Base-by-base conservation (phyloP, 2,113 vertebrate genomes). In the Vimba vimba region DNA sequence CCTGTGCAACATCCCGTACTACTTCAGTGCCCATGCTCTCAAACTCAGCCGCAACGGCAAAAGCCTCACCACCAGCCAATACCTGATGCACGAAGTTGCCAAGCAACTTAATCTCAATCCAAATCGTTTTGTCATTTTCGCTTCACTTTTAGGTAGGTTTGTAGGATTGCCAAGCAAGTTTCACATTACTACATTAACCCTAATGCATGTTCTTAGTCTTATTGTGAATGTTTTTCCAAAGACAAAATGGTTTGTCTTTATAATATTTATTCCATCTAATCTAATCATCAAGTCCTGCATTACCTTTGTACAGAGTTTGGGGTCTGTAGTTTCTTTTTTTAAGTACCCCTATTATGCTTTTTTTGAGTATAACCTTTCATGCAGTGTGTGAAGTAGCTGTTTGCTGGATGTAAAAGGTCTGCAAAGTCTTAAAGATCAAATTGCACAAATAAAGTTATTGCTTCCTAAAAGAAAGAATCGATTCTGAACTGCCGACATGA, bases 1-100 rank as follows among this genome's bases (percentile, higher is more conserved):
- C 9, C 94, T 98, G 93, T 97, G 96, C 94, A 98, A 97, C 95
- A 96, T 98, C 94, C 97, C 96, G 7, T 97, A 96, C 94, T 98
- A 98, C 94, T 99, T 98, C 95, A 98, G 97, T 89, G 96, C 97
- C 93, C 97, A 98, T 79, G 96, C 97, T 92, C 96, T 99, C 89
- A 99, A 99, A 91, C 96, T 99, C 94, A 99, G 97, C 95, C 97
- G 97, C 86, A 99, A 98, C 15, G 96, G 97, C 92, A 98, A 98
- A 87, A 98, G 97, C 93, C 96, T 99, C 93, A 98, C 97, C 88
- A 98, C 97, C 93, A 97, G 95, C 96, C 97, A 98, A 91, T 98
- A 97, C 92, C 96, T 99, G 95, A 97, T 99, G 97, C 96, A 97
- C 27, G 97, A 98, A 93, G 97, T 98, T 91, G 97, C 97, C 91